Base-by-base conservation (phyloP, 2,797 vertebrate genomes). In the Microctenopoma stevenorrisi region DNA sequence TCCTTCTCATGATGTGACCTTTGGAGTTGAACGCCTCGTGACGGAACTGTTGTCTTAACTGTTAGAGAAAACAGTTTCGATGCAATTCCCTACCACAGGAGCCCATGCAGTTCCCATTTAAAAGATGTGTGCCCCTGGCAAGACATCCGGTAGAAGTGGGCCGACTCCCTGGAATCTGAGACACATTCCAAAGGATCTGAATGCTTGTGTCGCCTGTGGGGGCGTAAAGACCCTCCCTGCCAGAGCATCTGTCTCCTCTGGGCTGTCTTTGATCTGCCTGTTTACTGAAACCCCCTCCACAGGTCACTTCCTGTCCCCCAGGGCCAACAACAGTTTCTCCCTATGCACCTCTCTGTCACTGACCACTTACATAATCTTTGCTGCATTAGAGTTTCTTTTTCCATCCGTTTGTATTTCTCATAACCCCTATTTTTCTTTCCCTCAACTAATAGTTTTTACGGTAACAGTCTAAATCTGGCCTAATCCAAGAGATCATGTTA, bases 131-230 rank as follows among this genome's bases (percentile, higher is more conserved):
- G 72, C 84, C 79, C 85, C 74, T 83, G 83, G 81, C 64, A 38
- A 86, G 70, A 74, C 82, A 70, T 86, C 79, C 83, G 84, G 86
- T 84, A 77, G 84, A 68, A 74, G 74, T 86, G 83, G 86, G 84
- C 69, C 71, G 85, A 83, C 76, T 89, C 85, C 69, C 72, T 74
- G 82, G 83, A 91, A 87, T 91, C 81, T 84, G 83, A 91, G 87
- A 88, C 88, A 82, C 90, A 92, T 93, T 93, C 91, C 92, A 91
- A 87, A 93, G 92, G 93, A 93, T 93, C 93, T 93, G 87, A 93
- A 92, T 28, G 37, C 84, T 70, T 78, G 86, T 89, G 89, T 91
- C 83, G 89, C 89, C 88, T 85, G 82, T 86, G 89, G 91, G 89
- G 89, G 92, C 72, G 90, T 86, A 76, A 91, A 92, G 87, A 91